Percentiles rank a stretch among this genome's conserved stretches.
phyloP scores from a whole-genome alignment of 2,797 vertebrate species.

The Coendou prehensilis region DNA sequence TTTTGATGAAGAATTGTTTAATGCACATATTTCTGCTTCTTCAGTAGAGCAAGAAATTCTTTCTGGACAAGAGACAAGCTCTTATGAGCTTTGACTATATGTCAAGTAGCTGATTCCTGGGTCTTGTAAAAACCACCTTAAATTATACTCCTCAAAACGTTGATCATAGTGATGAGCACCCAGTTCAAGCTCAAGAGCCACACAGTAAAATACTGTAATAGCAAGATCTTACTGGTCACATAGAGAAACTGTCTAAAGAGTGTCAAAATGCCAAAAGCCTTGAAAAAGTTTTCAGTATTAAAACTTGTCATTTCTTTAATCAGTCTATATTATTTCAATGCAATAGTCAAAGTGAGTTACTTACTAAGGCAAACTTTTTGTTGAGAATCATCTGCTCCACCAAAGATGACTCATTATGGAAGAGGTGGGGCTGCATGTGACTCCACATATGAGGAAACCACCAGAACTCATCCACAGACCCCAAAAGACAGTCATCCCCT shows the following conservation, averaged over 20 bases:
- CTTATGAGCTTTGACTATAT: background rate
- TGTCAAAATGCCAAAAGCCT: background rate
- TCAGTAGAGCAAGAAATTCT: background rate
- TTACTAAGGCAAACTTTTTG: slow-evolving; percentile 94
- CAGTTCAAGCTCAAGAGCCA: background rate
- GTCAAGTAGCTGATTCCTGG: background rate
- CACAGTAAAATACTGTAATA: background rate
- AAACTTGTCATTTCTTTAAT: background rate
- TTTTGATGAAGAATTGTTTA: background rate
- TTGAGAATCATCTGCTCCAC: slow-evolving; percentile 99
- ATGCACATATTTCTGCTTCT: background rate
- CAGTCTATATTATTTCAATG: background rate
- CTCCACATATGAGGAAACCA: slow-evolving; percentile 99
- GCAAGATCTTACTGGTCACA: background rate
- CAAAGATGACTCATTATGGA: slow-evolving; percentile 97
- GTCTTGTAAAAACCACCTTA: background rate
- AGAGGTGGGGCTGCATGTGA: slow-evolving; percentile 99
- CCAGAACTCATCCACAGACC: slow-evolving; percentile 97
- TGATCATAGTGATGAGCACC: background rate
- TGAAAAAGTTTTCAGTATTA: background rate
- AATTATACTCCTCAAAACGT: background rate
- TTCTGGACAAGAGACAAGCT: background rate
- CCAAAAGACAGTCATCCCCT: slow-evolving; percentile 95
- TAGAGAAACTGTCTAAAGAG: background rate
- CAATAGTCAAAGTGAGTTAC: slow-evolving; percentile 6